These are phyloP conservation scores for Potorous gilbertii DNA, from an alignment of 2,797 vertebrate genomes.

Conservation along the genomic window DNA sequence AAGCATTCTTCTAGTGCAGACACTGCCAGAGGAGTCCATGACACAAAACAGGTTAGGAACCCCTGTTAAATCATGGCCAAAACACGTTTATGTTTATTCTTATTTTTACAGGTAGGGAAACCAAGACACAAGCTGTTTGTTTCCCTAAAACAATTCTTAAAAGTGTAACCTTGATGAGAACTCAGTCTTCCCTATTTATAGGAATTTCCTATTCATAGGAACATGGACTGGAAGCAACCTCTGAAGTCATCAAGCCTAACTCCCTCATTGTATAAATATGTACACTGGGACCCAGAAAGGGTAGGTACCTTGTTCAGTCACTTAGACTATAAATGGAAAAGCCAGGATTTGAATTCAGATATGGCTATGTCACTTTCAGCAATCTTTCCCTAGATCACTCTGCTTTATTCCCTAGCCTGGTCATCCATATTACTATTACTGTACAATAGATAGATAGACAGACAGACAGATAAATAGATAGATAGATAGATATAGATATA, in stretches of 20 bases:
- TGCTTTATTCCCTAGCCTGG: not conserved
- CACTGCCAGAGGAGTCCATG: not conserved
- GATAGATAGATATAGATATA: too few relatives aligned
- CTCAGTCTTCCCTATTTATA: not conserved
- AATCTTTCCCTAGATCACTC: not conserved
- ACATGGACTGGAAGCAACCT: not conserved
- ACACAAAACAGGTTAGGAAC: not conserved
- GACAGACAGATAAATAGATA: too few relatives aligned
- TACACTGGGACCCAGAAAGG: not conserved
- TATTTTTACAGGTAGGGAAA: not conserved
- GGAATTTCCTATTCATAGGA: not conserved
- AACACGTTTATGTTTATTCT: not conserved
- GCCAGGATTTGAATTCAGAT: not conserved
- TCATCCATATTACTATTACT: not conserved
- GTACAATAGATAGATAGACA: not conserved
- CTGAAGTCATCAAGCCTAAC: not conserved
- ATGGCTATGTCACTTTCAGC: not conserved
- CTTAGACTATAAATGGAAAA: not conserved
- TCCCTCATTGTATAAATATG: not conserved
- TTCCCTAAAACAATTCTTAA: not conserved
- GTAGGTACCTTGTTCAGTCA: not conserved
- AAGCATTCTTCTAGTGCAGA: not conserved
- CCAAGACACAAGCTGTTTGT: not conserved
- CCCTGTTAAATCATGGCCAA: not conserved
- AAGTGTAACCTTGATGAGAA: conserved; percentile 53